Conservation (phyloP, 2,888 invertebrate species). For the Temnothorax rugatulus region DNA sequence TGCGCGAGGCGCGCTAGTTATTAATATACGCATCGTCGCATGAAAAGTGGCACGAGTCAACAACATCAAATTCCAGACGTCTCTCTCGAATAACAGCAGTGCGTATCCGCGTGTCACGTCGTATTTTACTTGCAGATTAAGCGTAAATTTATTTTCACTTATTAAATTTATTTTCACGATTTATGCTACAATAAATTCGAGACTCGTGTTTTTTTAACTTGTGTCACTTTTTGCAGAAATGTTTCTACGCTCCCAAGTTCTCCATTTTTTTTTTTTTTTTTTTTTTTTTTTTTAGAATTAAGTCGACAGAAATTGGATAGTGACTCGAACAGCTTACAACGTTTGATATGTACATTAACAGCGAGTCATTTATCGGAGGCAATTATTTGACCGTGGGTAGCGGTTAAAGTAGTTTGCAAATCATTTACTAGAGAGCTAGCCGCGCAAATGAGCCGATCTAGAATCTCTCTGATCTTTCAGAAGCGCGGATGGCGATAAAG, state of each 20-base stretch:
- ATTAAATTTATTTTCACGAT: neutral
- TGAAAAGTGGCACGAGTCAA: constrained; percentile 20
- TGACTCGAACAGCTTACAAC: neutral
- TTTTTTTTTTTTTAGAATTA: neutral
- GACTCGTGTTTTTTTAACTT: neutral
- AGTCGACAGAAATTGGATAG: neutral
- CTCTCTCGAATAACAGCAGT: neutral
- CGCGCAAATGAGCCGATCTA: constrained; percentile 47
- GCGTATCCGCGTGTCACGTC: no score
- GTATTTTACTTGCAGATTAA: neutral
- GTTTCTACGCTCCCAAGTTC: neutral
- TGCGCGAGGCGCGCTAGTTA: constrained; percentile 26
- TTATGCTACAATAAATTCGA: neutral
- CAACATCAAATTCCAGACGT: constrained; percentile 16
- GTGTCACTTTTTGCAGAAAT: constrained; percentile 1
- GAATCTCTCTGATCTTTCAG: constrained; percentile 49
- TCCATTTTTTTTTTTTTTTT: no score
- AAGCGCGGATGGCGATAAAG: constrained; percentile 13
- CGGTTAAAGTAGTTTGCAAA: constrained; percentile 46
- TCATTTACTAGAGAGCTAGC: constrained; percentile 34
- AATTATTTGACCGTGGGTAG: constrained; percentile 33
- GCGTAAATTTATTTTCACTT: no score
- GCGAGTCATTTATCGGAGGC: constrained; percentile 24
- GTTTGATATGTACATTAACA: constrained; percentile 22
- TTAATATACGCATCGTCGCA: constrained; percentile 11